A percentile compares a stretch with the other conserved stretches of the same genome.
These are phyloP conservation scores for Zaprionus vittiger DNA, from an alignment of 1,140 invertebrate genomes.

Conservation along the genomic window DNA sequence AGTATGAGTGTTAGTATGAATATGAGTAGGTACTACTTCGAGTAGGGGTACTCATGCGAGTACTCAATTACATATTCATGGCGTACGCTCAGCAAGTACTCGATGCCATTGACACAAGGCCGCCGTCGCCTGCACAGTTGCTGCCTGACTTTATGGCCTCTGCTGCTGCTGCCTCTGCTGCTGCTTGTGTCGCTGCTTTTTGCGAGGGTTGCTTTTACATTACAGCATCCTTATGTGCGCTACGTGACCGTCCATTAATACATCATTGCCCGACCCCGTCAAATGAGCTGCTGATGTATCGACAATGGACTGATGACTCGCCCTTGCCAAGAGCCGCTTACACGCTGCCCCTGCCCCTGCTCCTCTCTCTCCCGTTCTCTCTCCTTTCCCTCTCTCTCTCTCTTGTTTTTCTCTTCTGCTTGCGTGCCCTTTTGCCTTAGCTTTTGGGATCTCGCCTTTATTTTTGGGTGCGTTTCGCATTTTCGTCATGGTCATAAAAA, in stretches of 20 bases:
- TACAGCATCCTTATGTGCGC: conserved; percentile 63
- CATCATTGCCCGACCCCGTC: conserved; percentile 55
- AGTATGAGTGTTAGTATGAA: not conserved
- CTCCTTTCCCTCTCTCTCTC: not conserved
- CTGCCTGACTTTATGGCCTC: not conserved
- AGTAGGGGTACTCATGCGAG: conserved; percentile 6
- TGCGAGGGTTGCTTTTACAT: conserved; percentile 76
- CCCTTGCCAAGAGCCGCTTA: not conserved
- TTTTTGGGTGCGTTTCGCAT: conserved; percentile 53
- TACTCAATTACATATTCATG: conserved; percentile 25
- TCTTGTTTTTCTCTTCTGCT: conserved; percentile 1
- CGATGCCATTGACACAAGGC: conserved; percentile 46
- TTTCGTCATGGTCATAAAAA: conserved; percentile 80
- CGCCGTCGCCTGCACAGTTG: conserved; percentile 9
- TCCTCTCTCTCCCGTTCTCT: not conserved
- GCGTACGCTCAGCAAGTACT: conserved; percentile 16
- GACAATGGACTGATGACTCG: conserved; percentile 45
- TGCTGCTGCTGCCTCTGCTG: not conserved
- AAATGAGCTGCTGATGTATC: conserved; percentile 56
- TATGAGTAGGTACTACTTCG: not conserved
- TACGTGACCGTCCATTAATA: conserved; percentile 80
- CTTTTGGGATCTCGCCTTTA: conserved; percentile 53
- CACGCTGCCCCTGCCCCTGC: not conserved
- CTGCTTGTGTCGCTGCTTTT: not conserved
- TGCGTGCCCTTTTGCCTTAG: conserved; percentile 32